phyloP scores from a whole-genome alignment of 2,888 invertebrate genomes.

The Blastobasis lacticolella region DNA sequence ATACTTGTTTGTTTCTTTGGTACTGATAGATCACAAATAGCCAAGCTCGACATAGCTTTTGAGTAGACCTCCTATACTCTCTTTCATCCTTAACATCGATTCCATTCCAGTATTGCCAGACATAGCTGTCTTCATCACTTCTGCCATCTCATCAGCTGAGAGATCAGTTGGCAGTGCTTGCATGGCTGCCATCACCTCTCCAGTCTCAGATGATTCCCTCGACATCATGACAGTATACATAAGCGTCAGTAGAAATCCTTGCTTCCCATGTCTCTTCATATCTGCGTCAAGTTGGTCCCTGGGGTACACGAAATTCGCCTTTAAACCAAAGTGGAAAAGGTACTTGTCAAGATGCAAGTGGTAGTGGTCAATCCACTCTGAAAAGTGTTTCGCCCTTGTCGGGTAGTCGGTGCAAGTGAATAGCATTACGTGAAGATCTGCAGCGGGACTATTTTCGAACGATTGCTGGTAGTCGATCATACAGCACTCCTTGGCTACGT shows the following conservation, averaged over 20 bases:
- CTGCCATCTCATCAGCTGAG: not conserved
- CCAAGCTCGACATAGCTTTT: slow-evolving; percentile 22
- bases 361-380: slow-evolving; percentile 30
- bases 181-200: slow-evolving; percentile 6
- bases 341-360: slow-evolving; percentile 21
- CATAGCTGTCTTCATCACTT: not conserved
- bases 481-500: slow-evolving; percentile 19
- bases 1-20: not conserved
- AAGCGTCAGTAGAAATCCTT: slow-evolving; percentile 15
- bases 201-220: slow-evolving; percentile 20
- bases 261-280: slow-evolving; percentile 23
- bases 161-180: not conserved
- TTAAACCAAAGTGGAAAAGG: slow-evolving; percentile 20
- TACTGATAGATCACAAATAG: slow-evolving; percentile 2
- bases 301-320: slow-evolving; percentile 21
- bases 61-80: slow-evolving; percentile 20
- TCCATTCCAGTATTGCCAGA: not conserved
- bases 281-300: slow-evolving; percentile 25
- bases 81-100: slow-evolving; percentile 11
- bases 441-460: slow-evolving; percentile 23
- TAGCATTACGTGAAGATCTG: slow-evolving; percentile 30
- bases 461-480: slow-evolving; percentile 37
- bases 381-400: slow-evolving; percentile 20
- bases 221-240: slow-evolving; percentile 15
- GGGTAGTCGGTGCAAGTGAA: slow-evolving; percentile 34